Evolutionary conservation across 2,888 invertebrate species (phyloP).

Genomic region (Lasioglossum oenotherae): DNA sequence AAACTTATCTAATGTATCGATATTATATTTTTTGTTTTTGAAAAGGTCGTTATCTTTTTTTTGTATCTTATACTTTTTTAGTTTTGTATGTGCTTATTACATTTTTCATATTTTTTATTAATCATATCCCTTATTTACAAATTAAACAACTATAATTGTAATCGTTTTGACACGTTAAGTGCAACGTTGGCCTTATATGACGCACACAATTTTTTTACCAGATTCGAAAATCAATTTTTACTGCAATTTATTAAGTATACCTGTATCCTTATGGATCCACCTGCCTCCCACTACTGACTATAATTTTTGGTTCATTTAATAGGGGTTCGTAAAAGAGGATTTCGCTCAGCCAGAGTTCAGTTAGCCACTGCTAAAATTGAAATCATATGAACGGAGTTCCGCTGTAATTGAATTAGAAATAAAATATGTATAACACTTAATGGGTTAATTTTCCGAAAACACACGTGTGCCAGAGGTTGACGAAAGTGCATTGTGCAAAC

Average conservation of each 20-base stretch:
- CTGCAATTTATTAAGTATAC: no score
- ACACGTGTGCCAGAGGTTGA: not conserved
- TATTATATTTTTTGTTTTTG: not conserved
- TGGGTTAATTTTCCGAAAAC: not conserved
- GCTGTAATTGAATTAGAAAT: not conserved
- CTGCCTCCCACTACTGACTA: no score
- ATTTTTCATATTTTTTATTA: not conserved
- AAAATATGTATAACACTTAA: not conserved
- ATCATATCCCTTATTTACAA: not conserved
- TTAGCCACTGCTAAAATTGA: no score
- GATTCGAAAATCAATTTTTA: not conserved
- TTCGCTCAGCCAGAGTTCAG: no score
- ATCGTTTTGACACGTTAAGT: not conserved
- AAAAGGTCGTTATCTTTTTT: not conserved
- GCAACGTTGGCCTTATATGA: not conserved
- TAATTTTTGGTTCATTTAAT: no score
- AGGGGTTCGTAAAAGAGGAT: no score
- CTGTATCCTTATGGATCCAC: no score
- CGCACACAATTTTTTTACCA: not conserved
- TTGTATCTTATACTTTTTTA: not conserved
- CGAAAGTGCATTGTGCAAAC: not conserved
- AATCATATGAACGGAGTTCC: no score
- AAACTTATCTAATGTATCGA: not conserved
- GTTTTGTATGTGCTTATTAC: not conserved
- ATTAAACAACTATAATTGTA: not conserved